Conservation (phyloP, 2,113 vertebrate genomes). For the Enhydra lutris region DNA sequence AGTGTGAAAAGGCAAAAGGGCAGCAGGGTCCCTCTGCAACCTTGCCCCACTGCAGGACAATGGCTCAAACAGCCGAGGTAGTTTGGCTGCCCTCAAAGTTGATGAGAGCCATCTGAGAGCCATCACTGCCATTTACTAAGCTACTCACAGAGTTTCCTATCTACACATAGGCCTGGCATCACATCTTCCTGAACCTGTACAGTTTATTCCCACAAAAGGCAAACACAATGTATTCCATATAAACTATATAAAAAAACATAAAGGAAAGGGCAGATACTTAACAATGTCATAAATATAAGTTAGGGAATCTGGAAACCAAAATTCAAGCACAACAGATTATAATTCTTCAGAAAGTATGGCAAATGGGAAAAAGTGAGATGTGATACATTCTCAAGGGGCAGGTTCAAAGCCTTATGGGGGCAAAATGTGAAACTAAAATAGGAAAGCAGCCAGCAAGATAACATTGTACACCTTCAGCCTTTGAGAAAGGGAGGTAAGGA, state of each 20-base stretch:
- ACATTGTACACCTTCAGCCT: background rate
- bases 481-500: accelerated
- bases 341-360: background rate
- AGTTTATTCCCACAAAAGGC: background rate
- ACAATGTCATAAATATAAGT: background rate
- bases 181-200: background rate
- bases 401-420: background rate
- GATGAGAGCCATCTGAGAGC: background rate
- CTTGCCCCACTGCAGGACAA: background rate
- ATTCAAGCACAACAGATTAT: background rate
- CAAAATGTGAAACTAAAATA: background rate
- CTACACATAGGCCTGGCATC: background rate
- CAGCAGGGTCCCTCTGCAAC: background rate
- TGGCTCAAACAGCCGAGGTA: background rate
- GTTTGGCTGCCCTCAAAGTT: background rate
- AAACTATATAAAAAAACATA: background rate
- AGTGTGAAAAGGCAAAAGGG: background rate
- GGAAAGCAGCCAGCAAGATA: background rate
- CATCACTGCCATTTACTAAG: background rate
- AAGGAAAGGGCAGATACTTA: background rate
- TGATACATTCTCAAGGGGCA: background rate
- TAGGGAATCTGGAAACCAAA: background rate
- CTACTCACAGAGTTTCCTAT: background rate
- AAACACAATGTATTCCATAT: background rate
- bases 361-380: background rate